Evolutionary conservation across 1,140 invertebrate species (phyloP).

Genomic region (Araneus ventricosus): DNA sequence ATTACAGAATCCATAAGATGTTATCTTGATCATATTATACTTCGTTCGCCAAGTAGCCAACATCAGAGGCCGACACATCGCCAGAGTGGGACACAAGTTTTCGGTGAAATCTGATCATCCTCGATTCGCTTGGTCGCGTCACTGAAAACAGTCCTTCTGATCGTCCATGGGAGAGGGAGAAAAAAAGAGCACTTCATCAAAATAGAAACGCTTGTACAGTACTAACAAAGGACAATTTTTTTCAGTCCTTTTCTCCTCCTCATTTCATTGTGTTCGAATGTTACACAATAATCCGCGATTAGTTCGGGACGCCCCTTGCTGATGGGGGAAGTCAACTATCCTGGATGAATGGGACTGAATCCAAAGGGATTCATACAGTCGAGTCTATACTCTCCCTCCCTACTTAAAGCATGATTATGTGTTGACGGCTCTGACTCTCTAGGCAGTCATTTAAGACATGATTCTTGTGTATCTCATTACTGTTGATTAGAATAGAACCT

Average conservation of each 20-base stretch:
- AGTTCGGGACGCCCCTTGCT: background rate
- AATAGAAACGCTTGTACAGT: background rate
- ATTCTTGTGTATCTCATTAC: no score
- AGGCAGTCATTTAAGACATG: background rate
- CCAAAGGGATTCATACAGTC: background rate
- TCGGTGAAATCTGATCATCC: constrained; percentile 4
- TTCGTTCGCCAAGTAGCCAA: background rate
- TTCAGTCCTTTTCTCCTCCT: background rate
- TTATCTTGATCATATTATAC: no score
- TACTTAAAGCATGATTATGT: background rate
- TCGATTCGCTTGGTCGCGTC: background rate
- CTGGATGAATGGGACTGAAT: background rate
- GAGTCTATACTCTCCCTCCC: background rate
- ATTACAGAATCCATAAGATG: no score
- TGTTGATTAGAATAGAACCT: no score
- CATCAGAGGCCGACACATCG: background rate
- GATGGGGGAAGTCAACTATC: background rate
- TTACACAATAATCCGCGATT: constrained; percentile 32
- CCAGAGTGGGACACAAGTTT: background rate
- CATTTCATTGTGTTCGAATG: constrained; percentile 17
- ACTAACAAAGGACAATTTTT: background rate
- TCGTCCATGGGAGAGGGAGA: background rate
- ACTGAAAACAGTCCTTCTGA: background rate
- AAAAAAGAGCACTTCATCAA: constrained; percentile 1
- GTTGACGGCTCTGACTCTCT: background rate